Evolutionary conservation across 2,888 invertebrate species (phyloP).

Genomic region (Agonopterix subpropinquella): DNA sequence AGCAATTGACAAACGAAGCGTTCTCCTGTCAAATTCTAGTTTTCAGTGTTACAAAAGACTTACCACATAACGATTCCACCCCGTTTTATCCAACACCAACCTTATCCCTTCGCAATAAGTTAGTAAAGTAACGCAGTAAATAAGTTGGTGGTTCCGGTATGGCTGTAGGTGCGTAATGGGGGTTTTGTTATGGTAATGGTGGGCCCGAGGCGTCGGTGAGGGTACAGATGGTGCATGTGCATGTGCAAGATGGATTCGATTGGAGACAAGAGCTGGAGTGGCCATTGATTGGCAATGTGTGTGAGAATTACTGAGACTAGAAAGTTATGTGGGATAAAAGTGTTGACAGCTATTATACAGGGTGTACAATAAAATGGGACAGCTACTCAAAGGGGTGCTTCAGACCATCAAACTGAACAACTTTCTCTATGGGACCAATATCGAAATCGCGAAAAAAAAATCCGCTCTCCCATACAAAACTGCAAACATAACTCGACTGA

Average conservation of each 20-base stretch:
- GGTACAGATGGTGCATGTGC: slow-evolving; percentile 29
- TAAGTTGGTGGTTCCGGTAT: slow-evolving; percentile 19
- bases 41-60: slow-evolving; percentile 52
- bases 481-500: too few species aligned
- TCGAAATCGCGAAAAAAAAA: too few species aligned
- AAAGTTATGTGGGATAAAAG: not conserved
- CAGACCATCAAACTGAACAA: too few species aligned
- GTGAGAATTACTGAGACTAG: not conserved
- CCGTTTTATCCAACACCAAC: not conserved
- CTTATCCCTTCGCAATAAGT: not conserved
- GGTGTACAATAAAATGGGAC: too few species aligned
- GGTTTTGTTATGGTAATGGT: slow-evolving; percentile 72
- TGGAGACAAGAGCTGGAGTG: slow-evolving; percentile 26
- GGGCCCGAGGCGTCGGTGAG: slow-evolving; percentile 51
- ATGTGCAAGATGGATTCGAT: slow-evolving; percentile 33
- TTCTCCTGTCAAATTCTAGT: slow-evolving; percentile 73
- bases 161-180: slow-evolving; percentile 63
- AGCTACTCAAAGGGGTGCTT: too few species aligned
- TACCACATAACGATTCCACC: slow-evolving; percentile 14
- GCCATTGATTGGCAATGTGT: slow-evolving; percentile 36
- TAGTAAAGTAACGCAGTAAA: slow-evolving; percentile 4
- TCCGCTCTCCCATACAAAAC: too few species aligned
- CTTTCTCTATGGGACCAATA: too few species aligned
- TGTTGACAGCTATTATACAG: too few species aligned
- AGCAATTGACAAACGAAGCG: slow-evolving; percentile 74